These are phyloP conservation scores for Melanotaenia parkinsoni DNA, from an alignment of 2,797 vertebrate genomes.

Conservation along the genomic window DNA sequence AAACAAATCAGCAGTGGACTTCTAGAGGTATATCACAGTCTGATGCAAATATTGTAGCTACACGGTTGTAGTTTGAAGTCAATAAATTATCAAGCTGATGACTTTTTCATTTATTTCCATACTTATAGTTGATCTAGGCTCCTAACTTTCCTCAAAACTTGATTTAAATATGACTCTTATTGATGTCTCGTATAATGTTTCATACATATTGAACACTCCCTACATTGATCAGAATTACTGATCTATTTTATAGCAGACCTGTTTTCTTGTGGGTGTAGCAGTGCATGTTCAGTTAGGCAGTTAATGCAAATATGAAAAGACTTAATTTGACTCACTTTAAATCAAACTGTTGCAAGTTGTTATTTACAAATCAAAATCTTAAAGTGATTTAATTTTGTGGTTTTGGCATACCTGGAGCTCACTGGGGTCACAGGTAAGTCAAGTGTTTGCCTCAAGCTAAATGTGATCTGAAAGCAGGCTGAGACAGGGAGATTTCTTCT, in stretches of 20 bases:
- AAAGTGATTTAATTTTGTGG: conserved; percentile 40
- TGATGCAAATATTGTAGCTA: not conserved
- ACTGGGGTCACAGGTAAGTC: conserved; percentile 50
- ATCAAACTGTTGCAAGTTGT: conserved; percentile 37
- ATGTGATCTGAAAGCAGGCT: conserved; percentile 15
- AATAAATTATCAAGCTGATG: not conserved
- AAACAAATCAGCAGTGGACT: not conserved
- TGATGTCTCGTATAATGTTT: not conserved
- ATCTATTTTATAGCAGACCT: conserved; percentile 1
- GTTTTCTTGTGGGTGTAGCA: conserved; percentile 3
- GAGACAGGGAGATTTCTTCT: conserved; percentile 14
- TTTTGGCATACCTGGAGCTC: conserved; percentile 54
- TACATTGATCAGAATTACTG: not conserved
- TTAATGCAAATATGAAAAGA: conserved; percentile 21
- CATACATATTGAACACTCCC: not conserved
- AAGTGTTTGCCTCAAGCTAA: conserved; percentile 15
- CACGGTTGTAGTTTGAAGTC: not conserved
- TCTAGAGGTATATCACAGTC: not conserved
- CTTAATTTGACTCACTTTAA: conserved; percentile 42
- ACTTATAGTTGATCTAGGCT: not conserved
- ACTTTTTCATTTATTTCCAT: not conserved
- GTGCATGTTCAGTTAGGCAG: conserved; percentile 27
- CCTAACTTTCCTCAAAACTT: not conserved
- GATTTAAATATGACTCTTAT: not conserved
- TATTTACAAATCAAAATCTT: conserved; percentile 18